Conservation (phyloP, 2,888 invertebrate species). For the Diarsia dahlii region DNA sequence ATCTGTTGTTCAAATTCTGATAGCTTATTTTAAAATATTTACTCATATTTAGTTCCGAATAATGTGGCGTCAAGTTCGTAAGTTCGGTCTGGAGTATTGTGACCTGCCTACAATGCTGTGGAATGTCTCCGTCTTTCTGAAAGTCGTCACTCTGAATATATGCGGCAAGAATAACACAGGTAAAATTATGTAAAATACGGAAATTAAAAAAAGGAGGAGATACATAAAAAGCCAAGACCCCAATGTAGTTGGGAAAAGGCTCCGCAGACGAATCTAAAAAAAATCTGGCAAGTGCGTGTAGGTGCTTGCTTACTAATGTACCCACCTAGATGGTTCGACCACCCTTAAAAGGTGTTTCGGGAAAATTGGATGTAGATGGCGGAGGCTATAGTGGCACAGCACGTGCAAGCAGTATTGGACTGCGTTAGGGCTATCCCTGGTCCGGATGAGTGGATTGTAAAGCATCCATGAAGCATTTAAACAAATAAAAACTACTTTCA, state of each 20-base stretch:
- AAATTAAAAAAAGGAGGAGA: too few relatives aligned
- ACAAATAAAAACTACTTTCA: too few relatives aligned
- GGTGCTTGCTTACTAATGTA: too few relatives aligned
- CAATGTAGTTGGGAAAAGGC: too few relatives aligned
- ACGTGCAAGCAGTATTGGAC: not conserved
- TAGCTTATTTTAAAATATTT: not conserved
- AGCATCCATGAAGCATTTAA: not conserved
- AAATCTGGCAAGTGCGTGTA: too few relatives aligned
- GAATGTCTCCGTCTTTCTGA: conserved; percentile 73
- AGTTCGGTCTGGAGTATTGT: conserved; percentile 72
- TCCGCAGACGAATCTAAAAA: too few relatives aligned
- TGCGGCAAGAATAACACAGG: conserved; percentile 70
- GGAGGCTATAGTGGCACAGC: too few relatives aligned
- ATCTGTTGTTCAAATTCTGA: not conserved
- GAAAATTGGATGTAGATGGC: too few relatives aligned
- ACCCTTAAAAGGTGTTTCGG: too few relatives aligned
- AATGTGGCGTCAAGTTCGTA: conserved; percentile 50
- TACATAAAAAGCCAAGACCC: too few relatives aligned
- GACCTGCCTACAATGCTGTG: conserved; percentile 78
- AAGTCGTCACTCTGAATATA: conserved; percentile 73
- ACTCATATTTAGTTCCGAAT: not conserved
- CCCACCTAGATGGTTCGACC: too few relatives aligned
- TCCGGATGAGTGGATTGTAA: not conserved
- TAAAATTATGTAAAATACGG: conserved; percentile 45
- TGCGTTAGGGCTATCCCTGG: not conserved